These are phyloP conservation scores for Tauraco hartlaubi DNA, from an alignment of 2,797 vertebrate genomes.

Conservation along the genomic window DNA sequence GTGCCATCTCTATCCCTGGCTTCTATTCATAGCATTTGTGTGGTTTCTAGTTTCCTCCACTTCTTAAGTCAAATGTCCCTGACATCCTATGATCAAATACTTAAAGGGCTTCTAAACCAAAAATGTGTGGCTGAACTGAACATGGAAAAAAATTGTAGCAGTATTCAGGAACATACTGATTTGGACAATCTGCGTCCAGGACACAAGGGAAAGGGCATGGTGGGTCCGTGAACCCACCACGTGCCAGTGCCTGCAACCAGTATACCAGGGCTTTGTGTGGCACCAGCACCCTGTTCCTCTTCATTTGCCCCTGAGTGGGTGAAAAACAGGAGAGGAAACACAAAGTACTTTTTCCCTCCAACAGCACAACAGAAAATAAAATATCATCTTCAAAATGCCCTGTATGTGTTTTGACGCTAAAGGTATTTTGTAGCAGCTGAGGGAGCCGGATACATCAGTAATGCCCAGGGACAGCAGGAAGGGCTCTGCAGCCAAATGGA, in stretches of 20 bases:
- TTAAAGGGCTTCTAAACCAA: conserved; percentile 43
- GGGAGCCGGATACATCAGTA: not conserved
- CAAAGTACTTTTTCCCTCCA: not conserved
- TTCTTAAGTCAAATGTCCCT: conserved; percentile 58
- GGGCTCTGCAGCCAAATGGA: not conserved
- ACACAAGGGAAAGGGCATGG: not conserved
- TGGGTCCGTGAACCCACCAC: not conserved
- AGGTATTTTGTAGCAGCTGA: not conserved
- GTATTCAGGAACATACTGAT: not conserved
- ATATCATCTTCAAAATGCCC: not conserved
- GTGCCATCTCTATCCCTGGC: conserved; percentile 43
- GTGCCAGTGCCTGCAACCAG: not conserved
- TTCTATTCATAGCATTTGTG: conserved; percentile 77
- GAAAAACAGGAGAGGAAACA: not conserved
- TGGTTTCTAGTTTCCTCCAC: conserved; percentile 72
- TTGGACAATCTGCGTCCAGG: not conserved
- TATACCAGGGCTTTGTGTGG: not conserved
- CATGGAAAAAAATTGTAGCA: not conserved
- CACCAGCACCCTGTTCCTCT: not conserved
- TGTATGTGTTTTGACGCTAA: not conserved
- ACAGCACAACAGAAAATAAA: not conserved
- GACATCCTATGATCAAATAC: conserved; percentile 50
- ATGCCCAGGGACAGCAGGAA: rapidly evolving
- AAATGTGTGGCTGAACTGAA: not conserved
- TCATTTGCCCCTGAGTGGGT: not conserved